Base-by-base conservation (phyloP, 2,888 invertebrate genomes). In the Ectemnius continuus region DNA sequence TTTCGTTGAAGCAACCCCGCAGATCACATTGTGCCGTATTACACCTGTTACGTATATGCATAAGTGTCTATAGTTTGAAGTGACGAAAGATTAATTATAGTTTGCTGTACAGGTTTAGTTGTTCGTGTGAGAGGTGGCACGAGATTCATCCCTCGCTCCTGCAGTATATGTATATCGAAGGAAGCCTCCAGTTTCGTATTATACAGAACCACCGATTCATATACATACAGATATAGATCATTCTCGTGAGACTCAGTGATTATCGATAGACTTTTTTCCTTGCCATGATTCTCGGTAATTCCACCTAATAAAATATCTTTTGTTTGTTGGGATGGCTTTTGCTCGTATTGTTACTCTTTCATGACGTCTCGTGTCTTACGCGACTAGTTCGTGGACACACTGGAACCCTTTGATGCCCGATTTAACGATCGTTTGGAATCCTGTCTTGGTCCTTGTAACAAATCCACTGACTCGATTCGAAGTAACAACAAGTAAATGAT, bases 1-100 rank as follows among this genome's bases (percentile, higher is more conserved):
- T 65, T 72, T 77, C 77, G 77, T 77, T 70, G 76, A 76, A 73
- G 69, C 63, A 67, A 73, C 69, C 73, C 67, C 77, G 66, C 69
- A 61, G 73, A 77, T 77, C 73, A 64, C 70, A 62, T 77, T 67
- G 60, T 67, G 64, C 63, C 61, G 56, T 67, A 63, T 67, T 66
- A 70, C 70, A 67, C 75, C 61, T 61, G 56, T 77, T 63, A 72
- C 61, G 62, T 69, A 66, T 77, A 64, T 67, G 52, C 16, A 52
- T 52, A 16, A 16, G 16, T 60, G 52, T 26, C 16, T 61, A 67
- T 58, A 67, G 69, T 48, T 56, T 67, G 13, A 57, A 62, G 14
- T 61, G 28, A 36, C 72, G 62, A 63, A 61, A 52, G 47, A 67
- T 48, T 36, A 36, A 52, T 4, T 11, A 26, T 52, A 61, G 16